These are phyloP conservation scores for Sebastes matsubarae DNA, from an alignment of 2,797 vertebrate genomes.

Conservation along the genomic window DNA sequence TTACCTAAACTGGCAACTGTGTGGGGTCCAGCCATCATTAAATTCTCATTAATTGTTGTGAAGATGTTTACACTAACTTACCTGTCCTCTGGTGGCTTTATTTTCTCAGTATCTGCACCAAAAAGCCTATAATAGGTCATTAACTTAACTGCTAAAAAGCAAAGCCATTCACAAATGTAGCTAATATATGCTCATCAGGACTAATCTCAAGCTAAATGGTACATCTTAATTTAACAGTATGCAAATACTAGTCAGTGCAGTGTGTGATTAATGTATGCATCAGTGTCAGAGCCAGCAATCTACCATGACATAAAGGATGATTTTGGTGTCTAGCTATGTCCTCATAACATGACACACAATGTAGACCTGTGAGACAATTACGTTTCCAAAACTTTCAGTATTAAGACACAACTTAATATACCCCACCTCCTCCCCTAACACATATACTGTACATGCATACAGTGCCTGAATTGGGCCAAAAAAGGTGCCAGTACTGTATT, in stretches of 20 bases:
- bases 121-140: neutral
- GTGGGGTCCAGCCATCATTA: neutral
- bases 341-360: neutral
- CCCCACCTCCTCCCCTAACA: neutral
- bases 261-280: neutral
- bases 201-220: neutral
- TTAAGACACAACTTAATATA: neutral
- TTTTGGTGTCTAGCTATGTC: neutral
- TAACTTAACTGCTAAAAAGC: neutral
- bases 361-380: neutral
- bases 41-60: neutral
- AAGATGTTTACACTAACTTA: neutral
- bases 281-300: neutral
- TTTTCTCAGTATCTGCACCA: neutral
- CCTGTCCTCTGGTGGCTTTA: neutral
- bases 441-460: rapidly evolving
- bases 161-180: neutral
- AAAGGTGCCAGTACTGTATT: too few species aligned
- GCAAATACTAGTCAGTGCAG: neutral
- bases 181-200: neutral
- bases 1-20: neutral
- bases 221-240: neutral
- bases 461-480: too few species aligned
- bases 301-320: neutral
- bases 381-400: neutral